Evolutionary conservation across 2,113 vertebrate genomes (phyloP).

Genomic region (Cacatua alba): DNA sequence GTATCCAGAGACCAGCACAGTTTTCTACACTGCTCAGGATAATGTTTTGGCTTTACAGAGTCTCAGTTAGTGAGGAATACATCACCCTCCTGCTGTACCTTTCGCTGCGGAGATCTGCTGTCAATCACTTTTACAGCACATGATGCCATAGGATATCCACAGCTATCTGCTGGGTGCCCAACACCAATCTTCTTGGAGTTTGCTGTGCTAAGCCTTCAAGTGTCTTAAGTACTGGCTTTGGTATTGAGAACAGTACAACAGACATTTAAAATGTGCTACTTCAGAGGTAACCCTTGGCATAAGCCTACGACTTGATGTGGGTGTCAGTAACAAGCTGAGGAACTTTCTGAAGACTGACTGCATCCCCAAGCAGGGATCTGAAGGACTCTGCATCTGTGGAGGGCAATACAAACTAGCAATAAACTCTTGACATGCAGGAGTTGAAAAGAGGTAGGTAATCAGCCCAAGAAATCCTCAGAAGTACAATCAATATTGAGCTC

Average conservation of each 20-base stretch:
- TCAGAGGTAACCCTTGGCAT: not conserved
- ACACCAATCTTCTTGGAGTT: not conserved
- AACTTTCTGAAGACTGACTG: not conserved
- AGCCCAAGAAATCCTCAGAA: not conserved
- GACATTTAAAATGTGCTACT: not conserved
- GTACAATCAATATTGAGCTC: not conserved
- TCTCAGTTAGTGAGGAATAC: not conserved
- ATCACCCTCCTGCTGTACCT: not conserved
- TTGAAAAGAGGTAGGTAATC: not conserved
- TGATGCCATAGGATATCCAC: not conserved
- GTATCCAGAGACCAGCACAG: not conserved
- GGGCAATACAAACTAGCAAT: conserved; percentile 13
- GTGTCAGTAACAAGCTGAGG: not conserved
- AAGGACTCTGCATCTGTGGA: not conserved
- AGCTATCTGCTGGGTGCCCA: not conserved
- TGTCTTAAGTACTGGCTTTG: not conserved
- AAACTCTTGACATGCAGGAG: not conserved
- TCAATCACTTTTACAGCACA: not conserved
- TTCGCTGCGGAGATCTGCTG: not conserved
- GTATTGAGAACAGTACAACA: not conserved
- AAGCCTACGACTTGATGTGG: not conserved
- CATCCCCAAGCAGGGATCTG: not conserved
- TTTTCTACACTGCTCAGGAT: not conserved
- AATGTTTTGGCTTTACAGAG: not conserved
- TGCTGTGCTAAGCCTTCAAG: not conserved